These are phyloP conservation scores for Amphiprion ocellaris DNA, from an alignment of 2,113 vertebrate genomes.

Conservation along the genomic window DNA sequence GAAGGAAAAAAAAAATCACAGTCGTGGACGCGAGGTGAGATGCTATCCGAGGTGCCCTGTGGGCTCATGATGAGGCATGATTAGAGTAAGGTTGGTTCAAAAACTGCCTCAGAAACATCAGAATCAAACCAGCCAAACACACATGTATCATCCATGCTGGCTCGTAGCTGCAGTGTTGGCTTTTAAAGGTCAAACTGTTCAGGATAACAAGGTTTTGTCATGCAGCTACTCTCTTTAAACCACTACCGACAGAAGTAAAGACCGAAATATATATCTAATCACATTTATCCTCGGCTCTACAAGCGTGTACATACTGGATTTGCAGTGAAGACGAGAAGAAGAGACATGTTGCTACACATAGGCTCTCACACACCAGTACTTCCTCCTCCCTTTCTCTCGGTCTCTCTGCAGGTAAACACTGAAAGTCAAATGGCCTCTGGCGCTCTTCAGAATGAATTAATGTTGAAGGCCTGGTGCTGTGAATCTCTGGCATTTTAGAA, in stretches of 20 bases:
- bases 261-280: slow-evolving; percentile 18
- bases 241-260: background rate
- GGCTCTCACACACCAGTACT: slow-evolving; percentile 5
- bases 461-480: slow-evolving; percentile 37
- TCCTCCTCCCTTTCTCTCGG: background rate
- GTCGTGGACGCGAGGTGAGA: slow-evolving; percentile 14
- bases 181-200: slow-evolving; percentile 70
- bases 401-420: slow-evolving; percentile 53
- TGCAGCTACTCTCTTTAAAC: background rate
- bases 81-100: slow-evolving; percentile 26
- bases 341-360: slow-evolving; percentile 32
- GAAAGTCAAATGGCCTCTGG: slow-evolving; percentile 72
- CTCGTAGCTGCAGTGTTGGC: slow-evolving; percentile 13
- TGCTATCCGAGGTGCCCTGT: slow-evolving; percentile 37
- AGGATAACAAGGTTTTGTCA: slow-evolving; percentile 14
- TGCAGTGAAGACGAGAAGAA: slow-evolving; percentile 17
- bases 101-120: slow-evolving; percentile 24
- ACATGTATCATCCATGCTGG: slow-evolving; percentile 24
- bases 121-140: background rate
- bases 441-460: slow-evolving; percentile 74
- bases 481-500: slow-evolving; percentile 80
- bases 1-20: slow-evolving; percentile 42
- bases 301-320: background rate
- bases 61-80: slow-evolving; percentile 27
- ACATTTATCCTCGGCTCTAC: background rate